Base-by-base conservation (phyloP, 2,888 invertebrate species). In the Geotrupes spiniger region DNA sequence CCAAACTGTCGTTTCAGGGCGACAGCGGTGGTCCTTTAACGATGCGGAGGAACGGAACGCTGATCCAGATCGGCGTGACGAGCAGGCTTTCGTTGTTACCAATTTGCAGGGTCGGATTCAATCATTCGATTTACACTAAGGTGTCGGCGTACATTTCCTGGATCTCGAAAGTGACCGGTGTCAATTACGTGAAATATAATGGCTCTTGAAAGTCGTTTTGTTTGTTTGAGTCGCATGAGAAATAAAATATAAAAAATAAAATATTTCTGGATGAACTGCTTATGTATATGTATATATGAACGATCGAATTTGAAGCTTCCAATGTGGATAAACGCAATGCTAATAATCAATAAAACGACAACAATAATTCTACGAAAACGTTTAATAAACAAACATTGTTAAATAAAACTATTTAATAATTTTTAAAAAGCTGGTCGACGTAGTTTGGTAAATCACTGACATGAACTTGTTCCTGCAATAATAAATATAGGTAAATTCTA, bases 391-490 rank as follows among this genome's bases (percentile, higher is more conserved):
- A 21, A 6, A 21, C 3, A 21, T n/a, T n/a, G n/a, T 29, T 33
- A 33, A 12, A 9, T 11, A 42, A 31, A 44, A 11, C 31, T 38
- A 41, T 14, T 40, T 46, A 74, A 61, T 72, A 73, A 58, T 73
- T 72, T 57, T 70, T 74, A 58, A 78, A 75, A 46, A 80, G 69
- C 59, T 74, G 69, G 48, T 77, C 72, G 54, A 85, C 77, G 70
- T 87, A 84, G 28, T 70, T 63, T 48, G 79, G 77, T 55, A 87
- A 72, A 65, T 85, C 82, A 12, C 80, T 77, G 9, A 87, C 74
- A 65, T 87, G 87, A 15, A 86, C 76, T 71, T 82, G 80, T 72
- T 87, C 87, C 77, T 84, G 76, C 57, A 80, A 80, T 36, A 49
- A n/a, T n/a, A n/a, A n/a, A n/a, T n/a, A n/a, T n/a, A n/a, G n/a